Evolutionary conservation across 2,888 invertebrate genomes (phyloP).

Genomic region (Parnassius glacialis): DNA sequence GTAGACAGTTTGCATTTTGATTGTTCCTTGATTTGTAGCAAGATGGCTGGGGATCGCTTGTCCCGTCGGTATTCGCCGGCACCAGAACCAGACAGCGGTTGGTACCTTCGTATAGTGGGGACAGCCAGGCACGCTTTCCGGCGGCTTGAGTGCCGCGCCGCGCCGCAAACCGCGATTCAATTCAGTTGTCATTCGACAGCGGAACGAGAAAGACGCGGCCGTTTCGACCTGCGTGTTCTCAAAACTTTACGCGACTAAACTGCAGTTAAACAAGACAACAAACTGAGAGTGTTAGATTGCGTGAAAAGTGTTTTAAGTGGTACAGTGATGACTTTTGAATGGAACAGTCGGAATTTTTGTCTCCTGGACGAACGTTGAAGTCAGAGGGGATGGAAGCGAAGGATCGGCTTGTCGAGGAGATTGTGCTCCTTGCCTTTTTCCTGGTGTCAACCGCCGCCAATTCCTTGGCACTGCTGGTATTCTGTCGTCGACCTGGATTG

Average conservation of each 20-base stretch:
- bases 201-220: constrained; percentile 75
- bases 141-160: not conserved
- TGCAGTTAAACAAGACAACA: constrained; percentile 55
- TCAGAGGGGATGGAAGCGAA: constrained; percentile 74
- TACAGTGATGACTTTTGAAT: constrained; percentile 71
- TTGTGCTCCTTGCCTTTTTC: constrained; percentile 77
- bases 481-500: constrained; percentile 86
- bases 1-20: constrained; percentile 6
- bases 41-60: constrained; percentile 9
- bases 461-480: constrained; percentile 86
- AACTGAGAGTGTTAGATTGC: constrained; percentile 68
- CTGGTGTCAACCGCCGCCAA: constrained; percentile 87
- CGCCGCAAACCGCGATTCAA: constrained; percentile 17
- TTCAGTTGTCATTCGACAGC: constrained; percentile 73
- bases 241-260: constrained; percentile 75
- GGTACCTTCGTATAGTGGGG: constrained; percentile 34
- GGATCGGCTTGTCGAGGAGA: constrained; percentile 73
- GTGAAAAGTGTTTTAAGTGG: constrained; percentile 53
- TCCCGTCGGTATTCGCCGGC: not conserved
- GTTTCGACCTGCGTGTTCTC: constrained; percentile 70
- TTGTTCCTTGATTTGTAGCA: not conserved
- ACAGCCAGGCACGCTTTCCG: constrained; percentile 48
- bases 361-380: constrained; percentile 75
- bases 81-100: constrained; percentile 7
- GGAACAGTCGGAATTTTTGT: constrained; percentile 62